Evolutionary conservation across 92 coral and sea anemone species (phyloP).

Genomic region (Palythoa heliodiscus): DNA sequence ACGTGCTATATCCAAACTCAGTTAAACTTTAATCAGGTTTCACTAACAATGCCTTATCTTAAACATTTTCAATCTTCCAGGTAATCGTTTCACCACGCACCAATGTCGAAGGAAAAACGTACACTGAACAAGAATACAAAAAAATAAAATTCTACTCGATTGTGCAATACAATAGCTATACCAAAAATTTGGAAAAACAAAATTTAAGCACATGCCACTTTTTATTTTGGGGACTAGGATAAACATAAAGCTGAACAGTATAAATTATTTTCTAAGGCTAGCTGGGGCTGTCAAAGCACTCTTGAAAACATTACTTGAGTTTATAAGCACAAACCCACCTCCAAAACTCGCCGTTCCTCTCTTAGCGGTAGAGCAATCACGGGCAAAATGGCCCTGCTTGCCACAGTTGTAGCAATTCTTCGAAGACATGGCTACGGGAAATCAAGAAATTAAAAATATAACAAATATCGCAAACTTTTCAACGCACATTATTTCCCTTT

Average conservation of each 20-base stretch:
- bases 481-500: neutral
- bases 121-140: neutral
- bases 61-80: neutral
- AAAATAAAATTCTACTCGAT: neutral
- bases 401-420: constrained; percentile 40
- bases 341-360: constrained; percentile 32
- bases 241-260: neutral
- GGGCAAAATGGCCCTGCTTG: constrained; percentile 40
- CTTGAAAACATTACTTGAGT: neutral
- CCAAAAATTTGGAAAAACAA: neutral
- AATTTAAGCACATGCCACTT: neutral
- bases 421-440: constrained; percentile 35
- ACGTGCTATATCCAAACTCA: neutral
- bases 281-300: neutral
- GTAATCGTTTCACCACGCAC: neutral
- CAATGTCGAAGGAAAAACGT: neutral
- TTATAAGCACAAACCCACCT: constrained; percentile 16
- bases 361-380: constrained; percentile 26
- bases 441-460: neutral
- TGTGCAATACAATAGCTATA: neutral
- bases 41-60: neutral
- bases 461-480: neutral
- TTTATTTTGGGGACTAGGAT: neutral
- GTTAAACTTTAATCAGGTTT: constrained; percentile 30
- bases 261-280: neutral